Percentiles rank a stretch among this genome's conserved stretches.
Evolutionary conservation across 2,888 invertebrate genomes (phyloP).

Genomic region (Spodoptera exigua): DNA sequence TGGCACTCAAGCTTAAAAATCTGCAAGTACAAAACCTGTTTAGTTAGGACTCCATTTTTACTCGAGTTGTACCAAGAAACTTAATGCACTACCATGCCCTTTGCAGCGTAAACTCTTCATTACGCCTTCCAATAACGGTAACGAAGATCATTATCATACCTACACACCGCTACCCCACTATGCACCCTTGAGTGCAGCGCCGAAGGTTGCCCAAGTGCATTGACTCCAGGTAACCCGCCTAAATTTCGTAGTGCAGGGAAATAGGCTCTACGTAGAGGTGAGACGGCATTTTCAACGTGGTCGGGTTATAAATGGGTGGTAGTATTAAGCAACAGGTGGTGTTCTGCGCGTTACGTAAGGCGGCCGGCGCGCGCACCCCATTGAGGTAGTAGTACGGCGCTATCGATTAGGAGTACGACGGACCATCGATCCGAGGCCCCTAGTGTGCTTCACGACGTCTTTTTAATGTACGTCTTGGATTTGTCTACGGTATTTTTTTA

Average conservation of each 20-base stretch:
- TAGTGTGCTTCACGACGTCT: conserved; percentile 75
- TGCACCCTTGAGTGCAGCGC: conserved; percentile 88
- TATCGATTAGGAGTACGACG: conserved; percentile 84
- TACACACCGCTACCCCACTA: conserved; percentile 76
- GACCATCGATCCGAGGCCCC: conserved; percentile 77
- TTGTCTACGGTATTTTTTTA: conserved; percentile 62
- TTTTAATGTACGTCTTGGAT: conserved; percentile 75
- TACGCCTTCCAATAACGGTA: conserved; percentile 73
- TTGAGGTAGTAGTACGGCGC: conserved; percentile 82
- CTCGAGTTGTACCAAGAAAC: conserved; percentile 39
- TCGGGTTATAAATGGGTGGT: conserved; percentile 82
- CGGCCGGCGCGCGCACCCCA: conserved; percentile 84
- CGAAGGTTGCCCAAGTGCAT: conserved; percentile 87
- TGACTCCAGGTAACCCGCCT: conserved; percentile 79
- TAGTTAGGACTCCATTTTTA: conserved; percentile 39
- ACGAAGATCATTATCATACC: conserved; percentile 85
- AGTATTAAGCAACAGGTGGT: conserved; percentile 86
- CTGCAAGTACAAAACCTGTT: conserved; percentile 41
- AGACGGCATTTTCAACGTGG: conserved; percentile 65
- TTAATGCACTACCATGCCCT: conserved; percentile 49
- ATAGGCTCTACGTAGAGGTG: conserved; percentile 49
- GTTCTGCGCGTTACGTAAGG: conserved; percentile 85
- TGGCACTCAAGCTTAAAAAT: conserved; percentile 51
- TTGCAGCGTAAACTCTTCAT: conserved; percentile 61
- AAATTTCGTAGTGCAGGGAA: conserved; percentile 62